Evolutionary conservation across 2,888 invertebrate species (phyloP), one percentile per base, ranked within the genome.

Genomic region (Brenthis daphne): DNA sequence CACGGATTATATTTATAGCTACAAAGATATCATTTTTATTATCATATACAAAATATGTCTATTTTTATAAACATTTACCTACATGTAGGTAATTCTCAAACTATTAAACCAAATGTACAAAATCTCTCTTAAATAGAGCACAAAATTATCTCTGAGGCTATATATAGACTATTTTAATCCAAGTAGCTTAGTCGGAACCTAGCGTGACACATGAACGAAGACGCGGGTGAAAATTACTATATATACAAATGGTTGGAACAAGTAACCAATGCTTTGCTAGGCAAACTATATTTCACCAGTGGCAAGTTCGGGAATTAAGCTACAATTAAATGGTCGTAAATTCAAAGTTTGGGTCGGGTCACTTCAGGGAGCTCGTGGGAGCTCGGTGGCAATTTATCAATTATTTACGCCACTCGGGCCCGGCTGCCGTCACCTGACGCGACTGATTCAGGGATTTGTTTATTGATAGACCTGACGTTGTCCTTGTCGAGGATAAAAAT

Each of bases 251-350:
- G 47, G 54, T 51, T 51, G 51, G 16, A 37, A 12, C 12, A 55
- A 53, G 55, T 54, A 54, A 71, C 48, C 16, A 60, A 65, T 69
- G 73, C 71, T 76, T 70, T 74, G 77, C 71, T 75, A 76, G 73
- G 72, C 79, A 72, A 82, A 84, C 87, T 86, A 90, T 89, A 89
- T 87, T 87, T 88, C 88, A 89, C 81, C 74, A 77, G 77, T 82
- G 80, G 82, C 88, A 87, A 86, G 89, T 89, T 87, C 81, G 82
- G 84, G 88, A 88, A 90, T 91, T 89, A 90, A 90, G 89, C 86
- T 88, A 87, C 91, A 92, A 92, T 92, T 92, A 92, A 91, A 91
- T 86, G 90, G 83, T 86, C 89, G 89, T 91, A 91, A 91, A 90
- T 90, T 88, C 82, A 77, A 84, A 91, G 87, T 89, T 88, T 86